Conservation (phyloP, 2,113 vertebrate genomes). For the Butorides virescens region DNA sequence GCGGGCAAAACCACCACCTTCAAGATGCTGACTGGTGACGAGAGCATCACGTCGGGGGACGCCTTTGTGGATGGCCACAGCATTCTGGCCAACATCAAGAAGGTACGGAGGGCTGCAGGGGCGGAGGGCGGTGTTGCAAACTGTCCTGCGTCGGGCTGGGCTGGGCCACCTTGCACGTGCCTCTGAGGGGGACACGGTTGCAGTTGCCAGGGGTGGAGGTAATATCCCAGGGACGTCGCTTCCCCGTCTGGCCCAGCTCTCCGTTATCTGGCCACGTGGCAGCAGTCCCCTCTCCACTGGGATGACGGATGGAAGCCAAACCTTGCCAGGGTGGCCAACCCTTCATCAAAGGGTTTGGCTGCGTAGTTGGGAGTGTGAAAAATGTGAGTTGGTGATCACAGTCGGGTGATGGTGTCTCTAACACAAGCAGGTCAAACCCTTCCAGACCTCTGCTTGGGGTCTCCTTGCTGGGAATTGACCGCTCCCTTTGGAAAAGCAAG, state of each 20-base stretch:
- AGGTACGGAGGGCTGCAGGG: constrained; percentile 69
- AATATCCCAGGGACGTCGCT: accelerated
- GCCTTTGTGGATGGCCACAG: constrained; percentile 95
- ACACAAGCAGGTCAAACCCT: background rate
- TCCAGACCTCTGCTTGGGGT: background rate
- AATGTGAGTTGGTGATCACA: background rate
- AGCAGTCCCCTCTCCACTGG: background rate
- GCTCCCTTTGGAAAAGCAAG: background rate
- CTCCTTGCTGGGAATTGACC: background rate
- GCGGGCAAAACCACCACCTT: constrained; percentile 97
- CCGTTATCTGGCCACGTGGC: background rate
- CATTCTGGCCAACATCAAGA: constrained; percentile 88
- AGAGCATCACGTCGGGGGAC: constrained; percentile 87
- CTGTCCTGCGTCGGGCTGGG: background rate
- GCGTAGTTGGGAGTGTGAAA: background rate
- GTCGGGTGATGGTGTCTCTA: background rate
- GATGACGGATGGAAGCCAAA: background rate
- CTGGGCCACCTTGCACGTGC: background rate
- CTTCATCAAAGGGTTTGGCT: background rate
- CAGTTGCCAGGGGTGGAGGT: background rate
- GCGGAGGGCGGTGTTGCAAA: accelerated
- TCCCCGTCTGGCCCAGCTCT: background rate
- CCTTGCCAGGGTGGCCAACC: background rate
- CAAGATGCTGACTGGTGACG: constrained; percentile 96
- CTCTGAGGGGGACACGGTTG: background rate